Percentiles rank a stretch among this genome's conserved stretches.
Conservation (phyloP, 2,797 vertebrate species). For the Lutjanus argentimaculatus region DNA sequence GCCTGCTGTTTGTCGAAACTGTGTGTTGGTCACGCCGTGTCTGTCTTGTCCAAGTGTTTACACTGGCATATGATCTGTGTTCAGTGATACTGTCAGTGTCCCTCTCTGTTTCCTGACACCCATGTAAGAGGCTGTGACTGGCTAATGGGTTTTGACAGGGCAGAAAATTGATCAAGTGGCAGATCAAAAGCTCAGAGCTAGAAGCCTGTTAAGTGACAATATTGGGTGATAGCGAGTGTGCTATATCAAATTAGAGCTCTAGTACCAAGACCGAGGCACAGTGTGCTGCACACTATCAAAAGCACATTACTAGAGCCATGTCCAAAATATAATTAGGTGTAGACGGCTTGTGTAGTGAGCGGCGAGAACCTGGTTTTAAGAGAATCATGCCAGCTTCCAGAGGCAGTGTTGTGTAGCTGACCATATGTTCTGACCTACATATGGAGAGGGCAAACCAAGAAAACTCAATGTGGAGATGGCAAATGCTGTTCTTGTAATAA, state of each 20-base stretch:
- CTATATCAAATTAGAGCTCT: conserved; percentile 58
- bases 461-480: not conserved
- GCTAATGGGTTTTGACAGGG: conserved; percentile 78
- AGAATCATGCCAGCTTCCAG: conserved; percentile 7
- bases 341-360: conserved; percentile 10
- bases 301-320: conserved; percentile 30
- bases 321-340: conserved; percentile 45
- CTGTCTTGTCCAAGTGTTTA: conserved; percentile 58
- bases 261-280: conserved; percentile 15
- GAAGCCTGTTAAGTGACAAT: conserved; percentile 64
- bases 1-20: conserved; percentile 17
- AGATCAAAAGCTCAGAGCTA: conserved; percentile 64
- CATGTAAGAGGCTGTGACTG: conserved; percentile 52
- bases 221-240: conserved; percentile 52
- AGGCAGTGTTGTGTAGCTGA: conserved; percentile 10
- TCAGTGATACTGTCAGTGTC: conserved; percentile 55
- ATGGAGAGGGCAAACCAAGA: not conserved
- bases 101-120: conserved; percentile 47
- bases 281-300: conserved; percentile 36
- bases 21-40: conserved; percentile 33
- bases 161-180: conserved; percentile 78
- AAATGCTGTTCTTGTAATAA: conserved; percentile 7
- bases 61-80: conserved; percentile 57
- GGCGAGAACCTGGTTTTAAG: conserved; percentile 19
- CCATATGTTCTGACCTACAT: conserved; percentile 25